Evolutionary conservation across 2,113 vertebrate species (phyloP).

Genomic region (Chelonoidis abingdonii): DNA sequence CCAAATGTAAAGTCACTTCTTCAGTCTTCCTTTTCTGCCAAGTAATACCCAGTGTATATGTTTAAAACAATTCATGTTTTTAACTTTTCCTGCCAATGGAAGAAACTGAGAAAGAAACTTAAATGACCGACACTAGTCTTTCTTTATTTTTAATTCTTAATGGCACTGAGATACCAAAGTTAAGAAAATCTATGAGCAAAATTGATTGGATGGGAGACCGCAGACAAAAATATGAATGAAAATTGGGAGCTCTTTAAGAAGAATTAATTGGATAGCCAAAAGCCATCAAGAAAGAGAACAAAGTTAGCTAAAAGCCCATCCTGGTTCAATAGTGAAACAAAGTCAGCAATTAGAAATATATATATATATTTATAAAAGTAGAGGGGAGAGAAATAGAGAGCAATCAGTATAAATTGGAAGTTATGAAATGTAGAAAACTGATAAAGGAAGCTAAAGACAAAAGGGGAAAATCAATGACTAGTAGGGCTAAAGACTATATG

Average conservation of each 20-base stretch:
- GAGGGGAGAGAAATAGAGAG: neutral
- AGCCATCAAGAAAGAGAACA: neutral
- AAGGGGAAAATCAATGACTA: accelerated
- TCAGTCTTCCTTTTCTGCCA: neutral
- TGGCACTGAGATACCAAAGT: neutral
- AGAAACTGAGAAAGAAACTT: neutral
- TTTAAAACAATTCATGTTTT: neutral
- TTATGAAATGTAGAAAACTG: neutral
- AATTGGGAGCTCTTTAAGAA: neutral
- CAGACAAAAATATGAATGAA: neutral
- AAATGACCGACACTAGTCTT: accelerated
- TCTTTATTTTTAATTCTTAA: neutral
- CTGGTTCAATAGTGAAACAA: neutral
- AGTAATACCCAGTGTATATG: neutral
- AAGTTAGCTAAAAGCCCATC: neutral
- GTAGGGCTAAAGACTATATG: neutral
- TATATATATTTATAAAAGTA: neutral
- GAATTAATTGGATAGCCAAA: neutral
- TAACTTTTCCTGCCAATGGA: neutral
- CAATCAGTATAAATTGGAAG: neutral
- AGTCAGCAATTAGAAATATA: neutral
- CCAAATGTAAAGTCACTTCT: neutral
- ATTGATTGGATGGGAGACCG: neutral
- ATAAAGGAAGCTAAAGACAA: neutral
- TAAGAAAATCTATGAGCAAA: neutral